A percentile compares a stretch with the other conserved stretches of the same genome.
Conservation (phyloP, 2,113 vertebrate species). For the Machaerirhynchus nigripectus region DNA sequence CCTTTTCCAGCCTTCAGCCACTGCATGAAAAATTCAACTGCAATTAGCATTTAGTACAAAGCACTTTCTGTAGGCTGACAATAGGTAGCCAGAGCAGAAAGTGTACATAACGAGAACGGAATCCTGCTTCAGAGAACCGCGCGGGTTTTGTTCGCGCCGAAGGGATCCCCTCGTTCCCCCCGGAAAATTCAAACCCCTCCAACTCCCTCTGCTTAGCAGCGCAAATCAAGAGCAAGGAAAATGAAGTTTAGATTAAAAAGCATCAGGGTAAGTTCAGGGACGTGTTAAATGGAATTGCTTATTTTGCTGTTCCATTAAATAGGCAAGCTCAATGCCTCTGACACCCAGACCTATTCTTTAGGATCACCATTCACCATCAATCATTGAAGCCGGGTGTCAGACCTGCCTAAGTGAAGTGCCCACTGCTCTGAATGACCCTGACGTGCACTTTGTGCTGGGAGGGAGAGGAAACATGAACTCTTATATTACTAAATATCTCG, state of each 20-base stretch:
- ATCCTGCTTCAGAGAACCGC: not conserved
- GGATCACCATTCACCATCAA: constrained; percentile 37
- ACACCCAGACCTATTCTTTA: constrained; percentile 34
- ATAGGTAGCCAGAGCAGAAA: not conserved
- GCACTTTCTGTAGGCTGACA: constrained; percentile 44
- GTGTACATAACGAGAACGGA: not conserved
- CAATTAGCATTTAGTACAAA: not conserved
- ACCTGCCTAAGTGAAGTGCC: not conserved
- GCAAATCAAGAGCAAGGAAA: not conserved
- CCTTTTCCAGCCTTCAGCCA: constrained; percentile 10
- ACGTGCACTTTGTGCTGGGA: not conserved
- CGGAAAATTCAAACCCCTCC: not conserved
- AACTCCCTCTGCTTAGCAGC: not conserved
- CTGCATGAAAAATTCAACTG: not conserved
- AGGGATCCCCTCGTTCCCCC: not conserved
- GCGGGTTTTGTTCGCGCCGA: not conserved
- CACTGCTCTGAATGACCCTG: not conserved
- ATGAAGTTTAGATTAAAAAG: constrained; percentile 37
- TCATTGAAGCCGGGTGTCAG: constrained; percentile 44
- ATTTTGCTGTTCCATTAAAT: constrained; percentile 63
- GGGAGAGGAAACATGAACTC: constrained; percentile 20
- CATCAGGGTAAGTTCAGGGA: constrained; percentile 23
- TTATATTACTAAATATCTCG: not conserved
- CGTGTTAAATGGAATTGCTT: constrained; percentile 59
- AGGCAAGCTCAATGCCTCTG: constrained; percentile 32